Percentiles rank a stretch among this genome's conserved stretches.
Conservation (phyloP, 2,888 invertebrate genomes). For the Himalopsyche anomala region DNA sequence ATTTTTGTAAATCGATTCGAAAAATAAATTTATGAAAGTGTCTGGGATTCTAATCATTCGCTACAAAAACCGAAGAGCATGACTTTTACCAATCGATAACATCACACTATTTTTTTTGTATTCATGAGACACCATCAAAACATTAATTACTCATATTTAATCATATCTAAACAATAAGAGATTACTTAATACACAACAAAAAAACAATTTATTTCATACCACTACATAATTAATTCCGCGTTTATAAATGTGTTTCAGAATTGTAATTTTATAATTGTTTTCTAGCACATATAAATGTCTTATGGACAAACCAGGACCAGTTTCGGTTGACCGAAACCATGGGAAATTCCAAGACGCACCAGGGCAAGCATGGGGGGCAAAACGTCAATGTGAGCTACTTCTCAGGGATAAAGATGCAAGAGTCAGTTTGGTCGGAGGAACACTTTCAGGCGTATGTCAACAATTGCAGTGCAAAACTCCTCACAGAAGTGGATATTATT, state of each 20-base stretch:
- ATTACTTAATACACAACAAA: too few species aligned
- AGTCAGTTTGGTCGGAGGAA: conserved; percentile 71
- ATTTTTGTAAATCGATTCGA: too few species aligned
- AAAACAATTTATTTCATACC: too few species aligned
- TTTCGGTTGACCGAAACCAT: conserved; percentile 78
- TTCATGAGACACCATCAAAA: too few species aligned
- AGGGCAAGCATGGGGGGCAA: conserved; percentile 83
- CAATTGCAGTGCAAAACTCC: conserved; percentile 85
- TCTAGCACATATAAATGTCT: conserved; percentile 81
- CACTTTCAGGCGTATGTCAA: conserved; percentile 76
- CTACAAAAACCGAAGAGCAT: too few species aligned
- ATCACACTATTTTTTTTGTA: too few species aligned
- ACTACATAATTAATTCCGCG: background rate
- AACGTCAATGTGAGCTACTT: conserved; percentile 85
- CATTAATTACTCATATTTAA: too few species aligned
- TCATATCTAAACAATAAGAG: too few species aligned
- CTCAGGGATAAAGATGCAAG: conserved; percentile 83
- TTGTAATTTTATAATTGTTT: conserved; percentile 52
- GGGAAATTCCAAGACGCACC: conserved; percentile 80
- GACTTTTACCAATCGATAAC: too few species aligned
- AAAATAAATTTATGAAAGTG: too few species aligned
- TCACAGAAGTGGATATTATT: conserved; percentile 84
- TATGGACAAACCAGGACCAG: conserved; percentile 76
- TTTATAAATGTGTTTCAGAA: background rate
- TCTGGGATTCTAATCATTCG: too few species aligned